Conservation (phyloP, 2,113 vertebrate genomes). For the Prunella himalayana region DNA sequence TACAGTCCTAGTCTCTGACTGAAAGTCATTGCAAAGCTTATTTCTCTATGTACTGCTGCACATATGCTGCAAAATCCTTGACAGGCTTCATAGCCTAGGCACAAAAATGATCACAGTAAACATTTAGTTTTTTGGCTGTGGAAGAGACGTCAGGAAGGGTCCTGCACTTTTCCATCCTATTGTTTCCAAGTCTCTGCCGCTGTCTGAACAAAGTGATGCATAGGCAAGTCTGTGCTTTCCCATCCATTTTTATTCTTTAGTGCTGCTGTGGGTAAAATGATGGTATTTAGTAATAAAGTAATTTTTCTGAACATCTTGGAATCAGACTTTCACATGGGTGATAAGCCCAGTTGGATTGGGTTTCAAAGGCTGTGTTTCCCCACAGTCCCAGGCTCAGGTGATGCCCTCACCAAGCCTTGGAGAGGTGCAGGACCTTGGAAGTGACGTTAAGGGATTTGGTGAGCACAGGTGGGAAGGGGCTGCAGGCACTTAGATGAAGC, state of each 20-base stretch:
- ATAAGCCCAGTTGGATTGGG: fast-evolving
- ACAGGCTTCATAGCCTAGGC: not conserved
- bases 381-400: not conserved
- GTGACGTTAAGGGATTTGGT: not conserved
- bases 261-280: not conserved
- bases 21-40: not conserved
- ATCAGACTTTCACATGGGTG: fast-evolving
- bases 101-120: not conserved
- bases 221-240: not conserved
- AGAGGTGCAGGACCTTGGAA: not conserved
- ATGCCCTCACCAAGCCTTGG: not conserved
- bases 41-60: not conserved
- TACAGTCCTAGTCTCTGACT: not conserved
- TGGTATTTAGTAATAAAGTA: not conserved
- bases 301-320: not conserved
- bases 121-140: not conserved
- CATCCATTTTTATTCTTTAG: not conserved
- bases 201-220: not conserved
- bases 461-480: not conserved
- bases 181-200: not conserved
- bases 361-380: not conserved
- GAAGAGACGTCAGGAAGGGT: not conserved
- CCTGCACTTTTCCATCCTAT: not conserved
- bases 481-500: not conserved
- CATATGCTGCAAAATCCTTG: not conserved